phyloP scores from a whole-genome alignment of 1,140 invertebrate genomes.

The Drosophila kanapiae region DNA sequence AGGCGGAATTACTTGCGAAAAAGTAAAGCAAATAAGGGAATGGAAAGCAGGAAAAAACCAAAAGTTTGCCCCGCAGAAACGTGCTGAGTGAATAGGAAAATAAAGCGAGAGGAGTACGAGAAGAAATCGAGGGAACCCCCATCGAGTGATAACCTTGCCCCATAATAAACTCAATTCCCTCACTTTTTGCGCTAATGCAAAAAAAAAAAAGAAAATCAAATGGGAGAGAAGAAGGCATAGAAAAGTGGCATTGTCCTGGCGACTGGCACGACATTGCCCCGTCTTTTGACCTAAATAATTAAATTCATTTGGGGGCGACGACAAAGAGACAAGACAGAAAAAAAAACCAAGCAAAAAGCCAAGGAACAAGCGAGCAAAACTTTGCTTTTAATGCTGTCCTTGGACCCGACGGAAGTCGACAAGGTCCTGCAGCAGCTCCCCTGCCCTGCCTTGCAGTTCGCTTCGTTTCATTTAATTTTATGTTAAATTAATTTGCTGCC shows the following conservation, averaged over 20 bases:
- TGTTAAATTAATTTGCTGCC: slow-evolving; percentile 78
- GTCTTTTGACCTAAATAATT: slow-evolving; percentile 81
- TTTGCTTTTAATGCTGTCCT: slow-evolving; percentile 65
- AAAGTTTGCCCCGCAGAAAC: slow-evolving; percentile 63
- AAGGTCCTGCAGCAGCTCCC: slow-evolving; percentile 37
- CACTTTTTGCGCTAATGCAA: slow-evolving; percentile 48
- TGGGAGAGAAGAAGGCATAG: slow-evolving; percentile 15
- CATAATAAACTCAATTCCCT: slow-evolving; percentile 68
- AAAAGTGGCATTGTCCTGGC: slow-evolving; percentile 75
- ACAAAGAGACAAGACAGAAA: slow-evolving; percentile 18
- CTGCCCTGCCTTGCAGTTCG: slow-evolving; percentile 48
- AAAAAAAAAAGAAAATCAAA: slow-evolving; percentile 13
- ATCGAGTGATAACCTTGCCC: slow-evolving; percentile 40
- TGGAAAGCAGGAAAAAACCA: slow-evolving; percentile 41
- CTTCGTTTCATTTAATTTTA: slow-evolving; percentile 77
- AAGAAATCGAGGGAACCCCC: slow-evolving; percentile 12
- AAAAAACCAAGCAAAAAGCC: neutral
- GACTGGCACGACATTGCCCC: slow-evolving; percentile 59
- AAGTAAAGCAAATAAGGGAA: slow-evolving; percentile 73
- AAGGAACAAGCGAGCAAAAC: slow-evolving; percentile 31
- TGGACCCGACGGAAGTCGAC: slow-evolving; percentile 20
- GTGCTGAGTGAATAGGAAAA: slow-evolving; percentile 18
- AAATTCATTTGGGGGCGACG: slow-evolving; percentile 62
- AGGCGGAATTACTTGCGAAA: slow-evolving; percentile 69
- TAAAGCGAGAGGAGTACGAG: neutral